Evolutionary conservation across 2,888 invertebrate species (phyloP).

Genomic region (Rotaria sp.): DNA sequence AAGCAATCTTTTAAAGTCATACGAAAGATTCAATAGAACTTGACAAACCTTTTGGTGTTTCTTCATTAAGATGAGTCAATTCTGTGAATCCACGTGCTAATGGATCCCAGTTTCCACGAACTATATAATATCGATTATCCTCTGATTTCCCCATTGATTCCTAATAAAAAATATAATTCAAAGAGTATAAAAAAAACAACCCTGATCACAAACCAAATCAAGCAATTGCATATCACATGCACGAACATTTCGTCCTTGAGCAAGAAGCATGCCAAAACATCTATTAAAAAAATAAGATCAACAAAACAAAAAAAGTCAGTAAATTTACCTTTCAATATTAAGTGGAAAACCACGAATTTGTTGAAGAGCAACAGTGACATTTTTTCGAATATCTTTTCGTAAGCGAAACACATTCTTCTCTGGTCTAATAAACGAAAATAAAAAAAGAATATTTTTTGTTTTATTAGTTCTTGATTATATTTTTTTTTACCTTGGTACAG

Average conservation of each 20-base stretch:
- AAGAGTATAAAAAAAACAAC: not conserved
- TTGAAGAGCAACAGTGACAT: constrained; percentile 31
- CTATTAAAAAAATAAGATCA: not conserved
- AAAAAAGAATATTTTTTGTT: not conserved
- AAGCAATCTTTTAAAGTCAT: not conserved
- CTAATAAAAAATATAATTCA: not conserved
- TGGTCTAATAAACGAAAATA: not conserved
- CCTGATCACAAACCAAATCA: constrained; percentile 67
- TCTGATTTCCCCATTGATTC: constrained; percentile 26
- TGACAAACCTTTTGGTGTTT: constrained; percentile 64
- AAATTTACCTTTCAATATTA: constrained; percentile 31
- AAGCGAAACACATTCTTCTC: constrained; percentile 39
- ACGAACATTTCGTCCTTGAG: constrained; percentile 82
- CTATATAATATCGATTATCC: not conserved
- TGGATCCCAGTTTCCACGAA: constrained; percentile 22
- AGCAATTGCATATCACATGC: constrained; percentile 90
- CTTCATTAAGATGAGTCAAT: constrained; percentile 64
- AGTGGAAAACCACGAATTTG: constrained; percentile 30
- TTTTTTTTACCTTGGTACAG: not conserved
- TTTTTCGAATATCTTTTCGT: constrained; percentile 36
- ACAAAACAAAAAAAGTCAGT: not conserved
- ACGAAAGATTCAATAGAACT: not conserved
- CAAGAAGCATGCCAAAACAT: constrained; percentile 83
- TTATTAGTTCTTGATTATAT: not conserved
- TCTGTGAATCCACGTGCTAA: not conserved